Conservation (phyloP, 2,113 vertebrate species). For the Elanus axillaris region DNA sequence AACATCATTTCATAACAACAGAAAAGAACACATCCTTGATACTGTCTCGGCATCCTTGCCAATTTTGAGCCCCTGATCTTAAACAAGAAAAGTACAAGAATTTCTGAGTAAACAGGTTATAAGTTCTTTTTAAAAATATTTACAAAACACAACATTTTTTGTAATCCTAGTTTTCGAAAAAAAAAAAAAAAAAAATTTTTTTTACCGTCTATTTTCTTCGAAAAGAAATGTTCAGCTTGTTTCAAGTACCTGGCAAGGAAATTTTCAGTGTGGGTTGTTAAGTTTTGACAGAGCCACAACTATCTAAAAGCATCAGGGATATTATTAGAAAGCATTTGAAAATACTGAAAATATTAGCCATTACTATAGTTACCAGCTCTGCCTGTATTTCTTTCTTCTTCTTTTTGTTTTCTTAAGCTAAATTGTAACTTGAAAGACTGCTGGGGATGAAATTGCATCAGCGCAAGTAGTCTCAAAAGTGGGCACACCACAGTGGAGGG, state of each 20-base stretch:
- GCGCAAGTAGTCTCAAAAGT: neutral
- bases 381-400: neutral
- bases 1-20: neutral
- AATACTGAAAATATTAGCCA: conserved; percentile 43
- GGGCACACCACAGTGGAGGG: neutral
- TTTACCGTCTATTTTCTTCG: neutral
- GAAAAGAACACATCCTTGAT: neutral
- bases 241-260: conserved; percentile 4
- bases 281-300: neutral
- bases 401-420: neutral
- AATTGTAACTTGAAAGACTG: neutral
- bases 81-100: neutral
- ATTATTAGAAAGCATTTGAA: neutral
- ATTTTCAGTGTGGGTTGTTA: neutral
- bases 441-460: neutral
- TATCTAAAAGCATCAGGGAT: neutral
- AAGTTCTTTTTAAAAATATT: neutral
- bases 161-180: neutral
- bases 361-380: conserved; percentile 32
- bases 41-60: neutral
- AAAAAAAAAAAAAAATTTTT: neutral
- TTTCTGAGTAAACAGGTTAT: neutral
- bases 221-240: neutral
- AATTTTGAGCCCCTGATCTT: neutral
- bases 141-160: neutral